phyloP scores from a whole-genome alignment of 2,888 invertebrate genomes.

The Sepiola atlantica region DNA sequence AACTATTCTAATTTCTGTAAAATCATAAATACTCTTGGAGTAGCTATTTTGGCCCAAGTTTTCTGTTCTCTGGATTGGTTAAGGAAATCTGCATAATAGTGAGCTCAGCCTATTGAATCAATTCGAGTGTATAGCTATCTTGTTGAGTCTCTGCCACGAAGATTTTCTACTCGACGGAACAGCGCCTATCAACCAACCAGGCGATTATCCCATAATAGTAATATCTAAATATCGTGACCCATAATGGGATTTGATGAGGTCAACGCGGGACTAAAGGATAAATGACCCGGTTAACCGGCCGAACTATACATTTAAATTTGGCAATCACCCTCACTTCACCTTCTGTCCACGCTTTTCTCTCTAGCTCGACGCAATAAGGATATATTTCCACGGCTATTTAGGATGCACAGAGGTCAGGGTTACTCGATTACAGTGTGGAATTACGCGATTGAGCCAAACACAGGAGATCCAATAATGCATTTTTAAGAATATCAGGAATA shows the following conservation, averaged over 20 bases:
- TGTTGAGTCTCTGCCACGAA: not conserved
- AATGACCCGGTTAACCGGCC: not conserved
- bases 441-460: not conserved
- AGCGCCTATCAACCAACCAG: not conserved
- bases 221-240: slow-evolving; percentile 10
- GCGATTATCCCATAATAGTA: slow-evolving; percentile 32
- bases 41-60: too few species aligned
- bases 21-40: too few species aligned
- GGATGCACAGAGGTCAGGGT: not conserved
- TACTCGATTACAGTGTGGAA: not conserved
- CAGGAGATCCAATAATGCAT: too few species aligned
- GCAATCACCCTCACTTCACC: not conserved
- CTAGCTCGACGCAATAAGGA: not conserved
- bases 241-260: slow-evolving; percentile 7
- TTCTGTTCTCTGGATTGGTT: not conserved
- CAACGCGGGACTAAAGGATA: not conserved
- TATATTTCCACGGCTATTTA: not conserved
- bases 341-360: not conserved
- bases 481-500: too few species aligned
- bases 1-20: too few species aligned
- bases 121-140: not conserved
- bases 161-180: slow-evolving; percentile 11
- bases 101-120: not conserved
- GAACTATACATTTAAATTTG: not conserved
- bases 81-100: not conserved